These are phyloP conservation scores for Acrossocheilus fasciatus DNA, from an alignment of 2,797 vertebrate species.

Conservation along the genomic window DNA sequence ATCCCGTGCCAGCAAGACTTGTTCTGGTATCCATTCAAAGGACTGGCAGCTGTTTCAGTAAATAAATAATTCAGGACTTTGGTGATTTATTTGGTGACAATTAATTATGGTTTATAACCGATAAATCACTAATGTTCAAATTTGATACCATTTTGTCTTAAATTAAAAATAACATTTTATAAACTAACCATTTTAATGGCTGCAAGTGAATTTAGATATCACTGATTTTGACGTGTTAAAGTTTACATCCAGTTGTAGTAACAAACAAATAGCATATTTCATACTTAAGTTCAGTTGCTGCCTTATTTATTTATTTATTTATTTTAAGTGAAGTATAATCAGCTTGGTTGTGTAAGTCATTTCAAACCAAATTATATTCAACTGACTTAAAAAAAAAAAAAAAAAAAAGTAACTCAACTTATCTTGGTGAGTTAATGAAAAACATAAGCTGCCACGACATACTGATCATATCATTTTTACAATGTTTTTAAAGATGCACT, in stretches of 20 bases:
- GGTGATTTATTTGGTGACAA: neutral
- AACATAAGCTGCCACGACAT: neutral
- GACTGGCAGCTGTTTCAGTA: constrained; percentile 25
- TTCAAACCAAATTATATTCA: no score
- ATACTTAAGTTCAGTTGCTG: no score
- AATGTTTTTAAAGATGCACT: no score
- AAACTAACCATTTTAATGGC: neutral
- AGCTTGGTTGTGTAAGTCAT: no score
- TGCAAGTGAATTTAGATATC: neutral
- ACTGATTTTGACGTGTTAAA: neutral
- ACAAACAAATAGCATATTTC: neutral
- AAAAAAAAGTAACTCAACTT: neutral
- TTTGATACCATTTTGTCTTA: neutral
- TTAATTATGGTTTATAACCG: neutral
- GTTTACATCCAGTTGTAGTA: neutral
- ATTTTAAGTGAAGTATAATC: neutral
- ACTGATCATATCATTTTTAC: no score
- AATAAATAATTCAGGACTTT: constrained; percentile 31
- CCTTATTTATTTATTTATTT: no score
- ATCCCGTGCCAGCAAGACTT: constrained; percentile 16
- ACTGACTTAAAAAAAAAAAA: no score
- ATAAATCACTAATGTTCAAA: neutral
- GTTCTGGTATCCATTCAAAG: neutral
- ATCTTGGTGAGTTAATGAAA: neutral
- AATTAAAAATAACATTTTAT: neutral